Conservation (phyloP, 2,888 invertebrate species). For the Megastigmus dorsalis region DNA sequence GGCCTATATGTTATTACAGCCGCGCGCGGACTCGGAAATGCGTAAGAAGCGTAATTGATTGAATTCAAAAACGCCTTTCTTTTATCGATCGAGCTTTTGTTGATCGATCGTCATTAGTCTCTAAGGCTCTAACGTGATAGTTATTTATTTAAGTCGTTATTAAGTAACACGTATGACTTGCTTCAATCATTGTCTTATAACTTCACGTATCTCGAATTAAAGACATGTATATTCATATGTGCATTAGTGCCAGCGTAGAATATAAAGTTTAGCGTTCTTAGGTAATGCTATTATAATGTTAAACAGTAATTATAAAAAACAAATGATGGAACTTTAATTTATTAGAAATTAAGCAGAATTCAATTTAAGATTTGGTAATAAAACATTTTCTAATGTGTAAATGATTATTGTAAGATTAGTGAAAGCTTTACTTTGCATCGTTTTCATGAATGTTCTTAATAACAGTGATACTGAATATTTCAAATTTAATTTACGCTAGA, state of each 20-base stretch:
- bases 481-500: not conserved
- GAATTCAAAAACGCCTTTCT: not conserved
- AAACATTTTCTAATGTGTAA: not conserved
- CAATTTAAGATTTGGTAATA: not conserved
- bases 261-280: constrained; percentile 13
- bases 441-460: no score
- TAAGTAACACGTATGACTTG: constrained; percentile 11
- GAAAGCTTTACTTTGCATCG: no score
- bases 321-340: no score
- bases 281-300: constrained; percentile 24
- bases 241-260: not conserved
- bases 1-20: not conserved
- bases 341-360: not conserved
- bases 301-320: not conserved
- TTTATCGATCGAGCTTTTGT: constrained; percentile 2
- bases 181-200: constrained; percentile 18
- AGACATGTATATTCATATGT: not conserved
- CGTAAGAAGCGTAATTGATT: constrained; percentile 3
- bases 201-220: not conserved
- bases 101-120: constrained; percentile 38
- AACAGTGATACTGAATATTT: not conserved
- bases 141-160: constrained; percentile 46
- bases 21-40: not conserved
- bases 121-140: constrained; percentile 47
- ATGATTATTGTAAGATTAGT: no score